A percentile compares a stretch with the other conserved stretches of the same genome.
These are phyloP conservation scores for Pseudococcus jackbeardsleyi DNA, from an alignment of 2,888 invertebrate genomes.

Conservation along the genomic window DNA sequence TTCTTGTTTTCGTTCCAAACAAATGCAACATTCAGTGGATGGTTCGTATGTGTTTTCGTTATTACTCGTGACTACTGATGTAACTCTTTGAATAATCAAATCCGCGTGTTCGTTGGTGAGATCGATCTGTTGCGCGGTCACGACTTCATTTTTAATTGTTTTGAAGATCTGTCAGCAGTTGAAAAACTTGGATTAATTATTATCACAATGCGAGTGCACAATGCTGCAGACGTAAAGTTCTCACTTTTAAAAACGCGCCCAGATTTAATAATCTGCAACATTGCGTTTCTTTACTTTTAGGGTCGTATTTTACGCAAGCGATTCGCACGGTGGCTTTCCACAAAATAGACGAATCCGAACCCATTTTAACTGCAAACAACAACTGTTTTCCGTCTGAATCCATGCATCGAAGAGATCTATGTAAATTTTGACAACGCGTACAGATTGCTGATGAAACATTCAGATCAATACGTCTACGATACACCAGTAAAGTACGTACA, in stretches of 20 bases:
- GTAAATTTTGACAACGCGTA: conserved; percentile 61
- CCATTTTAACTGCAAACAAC: conserved; percentile 77
- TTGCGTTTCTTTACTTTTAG: conserved; percentile 73
- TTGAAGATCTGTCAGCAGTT: conserved; percentile 67
- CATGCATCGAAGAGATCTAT: conserved; percentile 75
- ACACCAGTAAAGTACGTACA: conserved; percentile 71
- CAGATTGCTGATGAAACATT: not conserved
- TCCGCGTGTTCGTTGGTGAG: not conserved
- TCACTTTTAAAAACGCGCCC: conserved; percentile 77
- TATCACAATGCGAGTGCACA: too few species aligned
- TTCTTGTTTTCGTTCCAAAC: conserved; percentile 79
- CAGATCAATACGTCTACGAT: not conserved
- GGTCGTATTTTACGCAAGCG: conserved; percentile 76
- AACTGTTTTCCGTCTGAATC: conserved; percentile 77
- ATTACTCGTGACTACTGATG: conserved; percentile 1
- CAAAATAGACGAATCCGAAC: conserved; percentile 76
- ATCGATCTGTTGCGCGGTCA: conserved; percentile 57
- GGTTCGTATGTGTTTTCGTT: conserved; percentile 68
- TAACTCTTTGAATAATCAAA: conserved; percentile 48
- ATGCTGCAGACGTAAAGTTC: too few species aligned
- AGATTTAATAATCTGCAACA: conserved; percentile 76
- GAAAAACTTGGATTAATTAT: not conserved
- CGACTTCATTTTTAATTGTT: conserved; percentile 60
- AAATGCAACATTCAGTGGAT: conserved; percentile 78
- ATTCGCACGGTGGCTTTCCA: conserved; percentile 81